Base-by-base conservation (phyloP, 2,113 vertebrate species). In the Ciconia maguari region DNA sequence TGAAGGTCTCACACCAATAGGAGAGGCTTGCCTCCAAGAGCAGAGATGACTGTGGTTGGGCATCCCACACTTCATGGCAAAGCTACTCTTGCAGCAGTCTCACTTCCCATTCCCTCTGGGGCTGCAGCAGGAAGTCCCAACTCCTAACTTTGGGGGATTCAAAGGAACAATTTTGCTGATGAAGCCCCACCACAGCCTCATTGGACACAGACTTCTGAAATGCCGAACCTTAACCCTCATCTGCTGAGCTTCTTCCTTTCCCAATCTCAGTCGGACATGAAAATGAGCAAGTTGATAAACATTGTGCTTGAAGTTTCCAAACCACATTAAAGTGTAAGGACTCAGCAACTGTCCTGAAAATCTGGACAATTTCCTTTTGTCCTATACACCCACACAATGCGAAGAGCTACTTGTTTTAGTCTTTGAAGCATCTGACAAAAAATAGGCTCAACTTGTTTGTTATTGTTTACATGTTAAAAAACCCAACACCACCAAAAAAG, bases 181-280 rank as follows among this genome's bases (percentile, higher is more conserved):
- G 96, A 94, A 96, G 46, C 48, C 79, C 87, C 81, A 71, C 19
- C 83, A 86, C n/a, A 75, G 60, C 48, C 74, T 16, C 65, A 65
- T 36, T 65, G 30, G 34, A 77, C 48, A 85, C 21, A 42, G 16
- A 65, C 42, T 83, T 87, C 94, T 55, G 69, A 85, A 92, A 83
- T 1, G 34, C 60, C 5, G 0, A 93, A 64, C 52, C 72, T 89
- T 83, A 95, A 78, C 65, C 29, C 78, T 94, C 55, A 70, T 96
- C 96, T 94, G 87, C 90, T 30, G 7, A 94, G 58, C 66, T 71
- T 90, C 95, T 96, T 97, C 97, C 96, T 98, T 97, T 97, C 94
- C 89, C 79, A 96, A 46, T 94, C 89, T 90, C 91, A 84, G 54
- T 65, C 1, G 2, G 46, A 96, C 72, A 86, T 58, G 80, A 94